These are phyloP conservation scores for Thaumetopoea pityocampa DNA, from an alignment of 1,140 invertebrate genomes.

Conservation along the genomic window DNA sequence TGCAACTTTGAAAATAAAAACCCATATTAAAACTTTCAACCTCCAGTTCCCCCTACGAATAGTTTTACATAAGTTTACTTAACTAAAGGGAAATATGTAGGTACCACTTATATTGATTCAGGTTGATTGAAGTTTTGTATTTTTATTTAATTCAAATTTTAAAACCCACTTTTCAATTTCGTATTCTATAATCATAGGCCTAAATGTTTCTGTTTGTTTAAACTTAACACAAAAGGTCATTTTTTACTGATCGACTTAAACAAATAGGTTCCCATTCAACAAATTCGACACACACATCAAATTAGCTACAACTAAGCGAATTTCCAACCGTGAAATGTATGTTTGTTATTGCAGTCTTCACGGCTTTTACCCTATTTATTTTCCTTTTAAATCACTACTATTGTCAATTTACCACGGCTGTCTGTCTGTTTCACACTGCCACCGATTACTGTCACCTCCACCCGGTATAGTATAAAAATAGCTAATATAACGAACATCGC, in stretches of 20 bases:
- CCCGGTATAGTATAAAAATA: slow-evolving; percentile 29
- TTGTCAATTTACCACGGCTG: slow-evolving; percentile 64
- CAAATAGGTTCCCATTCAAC: slow-evolving; percentile 22
- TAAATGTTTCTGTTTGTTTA: too few relatives aligned
- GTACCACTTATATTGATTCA: too few relatives aligned
- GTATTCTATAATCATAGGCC: too few relatives aligned
- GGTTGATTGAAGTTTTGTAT: too few relatives aligned
- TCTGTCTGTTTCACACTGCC: slow-evolving; percentile 43
- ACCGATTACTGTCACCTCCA: slow-evolving; percentile 30
- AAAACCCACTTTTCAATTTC: background rate
- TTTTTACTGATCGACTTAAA: slow-evolving; percentile 7
- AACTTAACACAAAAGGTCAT: slow-evolving; percentile 3
- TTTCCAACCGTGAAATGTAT: slow-evolving; percentile 57
- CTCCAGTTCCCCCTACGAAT: too few relatives aligned
- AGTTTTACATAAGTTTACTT: too few relatives aligned
- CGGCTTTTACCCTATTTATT: slow-evolving; percentile 64
- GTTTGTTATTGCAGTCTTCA: slow-evolving; percentile 65
- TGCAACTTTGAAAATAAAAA: too few relatives aligned
- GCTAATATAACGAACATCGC: slow-evolving; percentile 3
- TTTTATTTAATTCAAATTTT: too few relatives aligned
- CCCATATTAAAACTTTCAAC: too few relatives aligned
- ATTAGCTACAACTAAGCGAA: slow-evolving; percentile 49
- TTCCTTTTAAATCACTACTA: slow-evolving; percentile 62
- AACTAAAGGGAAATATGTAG: too few relatives aligned
- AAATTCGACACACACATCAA: slow-evolving; percentile 42